Evolutionary conservation across 2,888 invertebrate genomes (phyloP).

Genomic region (Agelastica alni): DNA sequence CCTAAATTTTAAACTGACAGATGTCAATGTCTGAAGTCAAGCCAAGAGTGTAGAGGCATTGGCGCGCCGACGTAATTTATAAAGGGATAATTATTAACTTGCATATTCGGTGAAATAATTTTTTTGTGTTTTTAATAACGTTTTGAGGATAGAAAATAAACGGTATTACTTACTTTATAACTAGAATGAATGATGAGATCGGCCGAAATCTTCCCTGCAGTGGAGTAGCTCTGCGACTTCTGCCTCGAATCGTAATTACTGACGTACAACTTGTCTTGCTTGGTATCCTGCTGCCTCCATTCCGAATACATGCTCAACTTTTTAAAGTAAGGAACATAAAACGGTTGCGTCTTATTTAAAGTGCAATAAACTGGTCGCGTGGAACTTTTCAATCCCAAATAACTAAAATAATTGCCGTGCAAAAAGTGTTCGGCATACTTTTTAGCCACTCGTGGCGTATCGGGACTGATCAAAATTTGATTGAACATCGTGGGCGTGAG

Average conservation of each 20-base stretch:
- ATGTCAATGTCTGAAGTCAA: too few species aligned
- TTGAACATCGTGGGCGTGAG: constrained; percentile 82
- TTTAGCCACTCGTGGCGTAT: constrained; percentile 88
- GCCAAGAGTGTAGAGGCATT: too few species aligned
- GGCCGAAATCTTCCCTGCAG: constrained; percentile 61
- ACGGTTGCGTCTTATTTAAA: constrained; percentile 90
- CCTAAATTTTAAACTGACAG: too few species aligned
- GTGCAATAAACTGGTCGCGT: constrained; percentile 92
- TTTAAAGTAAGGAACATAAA: constrained; percentile 88
- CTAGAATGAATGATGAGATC: constrained; percentile 55
- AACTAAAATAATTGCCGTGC: constrained; percentile 91
- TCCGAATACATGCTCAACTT: constrained; percentile 97
- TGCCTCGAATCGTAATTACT: constrained; percentile 77
- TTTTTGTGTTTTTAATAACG: too few species aligned
- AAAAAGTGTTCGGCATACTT: constrained; percentile 87
- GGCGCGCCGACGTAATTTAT: too few species aligned
- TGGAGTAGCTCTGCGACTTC: constrained; percentile 64
- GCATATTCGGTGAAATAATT: neutral
- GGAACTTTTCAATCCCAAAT: constrained; percentile 87
- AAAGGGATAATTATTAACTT: neutral
- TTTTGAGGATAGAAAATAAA: too few species aligned
- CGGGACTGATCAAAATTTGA: constrained; percentile 84
- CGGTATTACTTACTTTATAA: constrained; percentile 54
- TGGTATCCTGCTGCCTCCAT: constrained; percentile 66
- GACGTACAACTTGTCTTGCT: constrained; percentile 53